phyloP scores from a whole-genome alignment of 2,888 invertebrate species.

The Eristalis intricaria region DNA sequence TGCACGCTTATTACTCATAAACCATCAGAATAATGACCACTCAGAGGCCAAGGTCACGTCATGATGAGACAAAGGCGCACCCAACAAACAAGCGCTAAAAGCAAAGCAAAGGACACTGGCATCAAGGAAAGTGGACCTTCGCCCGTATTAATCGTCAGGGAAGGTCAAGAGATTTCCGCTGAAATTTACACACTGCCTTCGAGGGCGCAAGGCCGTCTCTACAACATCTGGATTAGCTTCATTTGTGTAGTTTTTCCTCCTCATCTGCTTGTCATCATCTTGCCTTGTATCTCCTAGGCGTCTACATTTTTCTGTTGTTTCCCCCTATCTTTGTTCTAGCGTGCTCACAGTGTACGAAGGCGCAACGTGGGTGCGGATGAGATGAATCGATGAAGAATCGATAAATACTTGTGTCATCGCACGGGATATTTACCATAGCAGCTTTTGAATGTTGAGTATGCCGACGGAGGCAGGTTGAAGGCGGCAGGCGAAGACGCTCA shows the following conservation, averaged over 20 bases:
- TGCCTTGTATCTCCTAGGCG: not conserved
- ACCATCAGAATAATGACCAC: slow-evolving; percentile 2
- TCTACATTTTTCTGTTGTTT: not conserved
- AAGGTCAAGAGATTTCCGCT: slow-evolving; percentile 13
- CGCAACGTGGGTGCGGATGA: no score
- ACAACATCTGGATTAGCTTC: not conserved
- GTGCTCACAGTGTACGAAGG: not conserved
- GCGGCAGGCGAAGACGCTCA: not conserved
- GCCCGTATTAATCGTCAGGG: slow-evolving; percentile 7
- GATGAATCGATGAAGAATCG: slow-evolving; percentile 1
- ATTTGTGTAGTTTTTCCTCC: not conserved
- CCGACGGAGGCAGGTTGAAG: not conserved
- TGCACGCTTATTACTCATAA: slow-evolving; percentile 21
- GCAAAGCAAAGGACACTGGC: not conserved
- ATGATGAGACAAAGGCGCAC: not conserved
- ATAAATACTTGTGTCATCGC: slow-evolving; percentile 23
- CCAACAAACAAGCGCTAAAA: not conserved
- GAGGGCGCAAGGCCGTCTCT: slow-evolving; percentile 33
- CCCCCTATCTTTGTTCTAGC: not conserved
- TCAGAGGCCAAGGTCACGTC: slow-evolving; percentile 8
- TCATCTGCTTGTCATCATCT: not conserved
- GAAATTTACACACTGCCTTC: slow-evolving; percentile 16
- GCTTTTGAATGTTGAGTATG: not conserved
- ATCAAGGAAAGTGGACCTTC: not conserved
- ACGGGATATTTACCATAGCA: no score